Base-by-base conservation (phyloP, 2,113 vertebrate species). In the Malurus melanocephalus region DNA sequence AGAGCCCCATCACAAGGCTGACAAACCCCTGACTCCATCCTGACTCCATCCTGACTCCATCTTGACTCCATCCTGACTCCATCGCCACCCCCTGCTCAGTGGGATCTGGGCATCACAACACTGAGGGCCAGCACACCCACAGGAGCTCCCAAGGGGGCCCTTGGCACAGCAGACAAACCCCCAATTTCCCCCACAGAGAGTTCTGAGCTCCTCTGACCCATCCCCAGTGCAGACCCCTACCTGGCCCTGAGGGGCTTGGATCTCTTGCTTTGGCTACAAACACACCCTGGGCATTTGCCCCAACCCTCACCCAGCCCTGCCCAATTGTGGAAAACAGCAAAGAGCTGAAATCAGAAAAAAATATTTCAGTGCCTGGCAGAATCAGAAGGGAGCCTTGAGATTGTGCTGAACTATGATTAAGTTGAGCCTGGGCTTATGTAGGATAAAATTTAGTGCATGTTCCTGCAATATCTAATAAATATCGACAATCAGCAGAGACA, bases 1-100 rank as follows among this genome's bases (percentile, higher is more conserved):
- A 24, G n/a, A 59, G 22, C 16, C 13, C 2, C 32, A 6, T 4
- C 18, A 17, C 0, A 0, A 15, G 26, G 32, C 1, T 32, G 35
- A 27, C 30, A 11, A 32, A 17, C 11, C 13, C 28, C 49, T 26
- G 33, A 32, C 2, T 49, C 59, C 57, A 79, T 60, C 9, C 9
- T 38, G 38, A 38, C 2, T 49, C 59, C 57, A 79, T 60, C 28
- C 49, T 26, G 33, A 30, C 2, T 49, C 59, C 57, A 79, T 60
- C 9, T 7, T 38, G 38, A 38, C 2, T 49, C 59, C 57, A 79
- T 60, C 28, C 49, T 26, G 33, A 30, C 2, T 49, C 59, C 57
- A 79, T 60, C 9, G 6, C 11, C 21, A 3, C 2, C 8, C 17
- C 7, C 10, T 33, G 33, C 30, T 49, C 9, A 2, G 9, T 32